phyloP scores from a whole-genome alignment of 2,113 vertebrate species.

The Electrona antarctica region DNA sequence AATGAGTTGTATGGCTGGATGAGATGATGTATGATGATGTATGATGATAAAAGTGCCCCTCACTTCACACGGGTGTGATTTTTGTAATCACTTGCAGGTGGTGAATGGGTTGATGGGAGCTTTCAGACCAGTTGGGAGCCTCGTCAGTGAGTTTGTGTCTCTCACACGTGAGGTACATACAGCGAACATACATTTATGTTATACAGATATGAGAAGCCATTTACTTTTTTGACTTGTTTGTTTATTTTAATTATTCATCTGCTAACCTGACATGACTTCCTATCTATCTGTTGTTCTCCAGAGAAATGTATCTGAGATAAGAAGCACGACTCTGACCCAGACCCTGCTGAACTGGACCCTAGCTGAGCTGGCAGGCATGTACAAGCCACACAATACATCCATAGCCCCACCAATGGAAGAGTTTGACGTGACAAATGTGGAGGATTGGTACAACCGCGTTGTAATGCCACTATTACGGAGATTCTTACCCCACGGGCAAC shows the following conservation, averaged over 20 bases:
- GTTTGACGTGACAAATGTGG: slow-evolving; percentile 63
- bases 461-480: slow-evolving; percentile 70
- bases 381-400: slow-evolving; percentile 15
- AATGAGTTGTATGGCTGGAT: no score
- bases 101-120: slow-evolving; percentile 57
- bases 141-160: slow-evolving; percentile 72
- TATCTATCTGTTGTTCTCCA: slow-evolving; percentile 36
- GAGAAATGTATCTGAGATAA: slow-evolving; percentile 64
- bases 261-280: not conserved
- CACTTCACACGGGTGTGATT: no score
- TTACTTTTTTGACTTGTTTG: no score
- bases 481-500: slow-evolving; percentile 46
- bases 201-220: no score
- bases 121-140: slow-evolving; percentile 66
- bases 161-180: slow-evolving; percentile 69
- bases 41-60: no score
- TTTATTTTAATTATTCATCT: no score
- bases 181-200: no score
- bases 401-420: not conserved
- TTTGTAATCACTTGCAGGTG: slow-evolving; percentile 52
- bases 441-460: slow-evolving; percentile 72
- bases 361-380: slow-evolving; percentile 69
- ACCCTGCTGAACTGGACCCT: slow-evolving; percentile 77
- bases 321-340: slow-evolving; percentile 69
- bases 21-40: no score